phyloP scores from a whole-genome alignment of 2,888 invertebrate genomes.

The Caenorhabditis parvicauda region DNA sequence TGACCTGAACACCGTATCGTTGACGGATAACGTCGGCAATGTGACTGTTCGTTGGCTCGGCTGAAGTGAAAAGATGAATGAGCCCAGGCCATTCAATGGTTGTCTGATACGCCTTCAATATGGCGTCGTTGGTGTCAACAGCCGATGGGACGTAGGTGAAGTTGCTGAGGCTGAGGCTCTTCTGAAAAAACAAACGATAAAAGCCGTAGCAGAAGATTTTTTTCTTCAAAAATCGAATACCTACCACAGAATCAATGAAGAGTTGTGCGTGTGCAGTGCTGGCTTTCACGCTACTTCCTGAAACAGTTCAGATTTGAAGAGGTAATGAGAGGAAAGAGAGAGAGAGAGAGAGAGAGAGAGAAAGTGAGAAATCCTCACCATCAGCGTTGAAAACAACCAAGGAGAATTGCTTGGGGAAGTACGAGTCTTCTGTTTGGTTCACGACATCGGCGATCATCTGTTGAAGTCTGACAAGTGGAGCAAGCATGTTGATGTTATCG shows the following conservation, averaged over 20 bases:
- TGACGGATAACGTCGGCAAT: constrained; percentile 5
- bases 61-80: constrained; percentile 27
- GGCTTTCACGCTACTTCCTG: constrained; percentile 12
- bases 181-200: constrained; percentile 1
- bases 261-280: constrained; percentile 19
- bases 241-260: constrained; percentile 13
- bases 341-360: too few relatives aligned
- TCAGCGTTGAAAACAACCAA: constrained; percentile 38
- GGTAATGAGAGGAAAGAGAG: background rate
- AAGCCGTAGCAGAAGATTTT: background rate
- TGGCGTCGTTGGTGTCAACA: constrained; percentile 14
- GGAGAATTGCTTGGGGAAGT: constrained; percentile 28
- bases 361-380: background rate
- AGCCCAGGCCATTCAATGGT: constrained; percentile 25
- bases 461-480: constrained; percentile 9
- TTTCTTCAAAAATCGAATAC: background rate
- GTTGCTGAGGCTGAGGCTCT: constrained; percentile 8
- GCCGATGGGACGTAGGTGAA: constrained; percentile 8
- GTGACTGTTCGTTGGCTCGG: background rate
- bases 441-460: constrained; percentile 27
- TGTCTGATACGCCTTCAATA: constrained; percentile 19
- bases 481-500: constrained; percentile 18
- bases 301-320: background rate
- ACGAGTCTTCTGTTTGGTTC: constrained; percentile 11
- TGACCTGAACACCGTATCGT: constrained; percentile 16